Conservation (phyloP, 1,140 invertebrate species). For the Scaptomyza graminum region DNA sequence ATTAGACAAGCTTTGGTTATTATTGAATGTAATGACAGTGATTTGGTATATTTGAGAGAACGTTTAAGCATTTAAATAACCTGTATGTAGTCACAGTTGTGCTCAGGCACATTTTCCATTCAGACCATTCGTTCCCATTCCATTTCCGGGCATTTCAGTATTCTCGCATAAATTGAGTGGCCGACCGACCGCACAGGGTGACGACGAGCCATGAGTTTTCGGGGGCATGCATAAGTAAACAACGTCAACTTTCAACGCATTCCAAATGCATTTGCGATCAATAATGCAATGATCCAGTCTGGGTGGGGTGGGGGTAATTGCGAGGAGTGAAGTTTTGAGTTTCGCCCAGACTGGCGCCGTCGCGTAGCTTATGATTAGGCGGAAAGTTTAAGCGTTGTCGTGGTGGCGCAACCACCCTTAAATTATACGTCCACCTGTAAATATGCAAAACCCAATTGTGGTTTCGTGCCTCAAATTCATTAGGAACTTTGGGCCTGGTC, state of each 20-base stretch:
- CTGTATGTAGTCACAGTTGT: not conserved
- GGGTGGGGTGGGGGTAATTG: not conserved
- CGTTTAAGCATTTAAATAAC: slow-evolving; percentile 16
- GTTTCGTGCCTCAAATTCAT: slow-evolving; percentile 75
- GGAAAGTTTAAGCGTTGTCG: slow-evolving; percentile 44
- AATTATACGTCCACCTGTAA: slow-evolving; percentile 50
- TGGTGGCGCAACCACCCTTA: no score
- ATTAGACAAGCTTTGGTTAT: slow-evolving; percentile 5
- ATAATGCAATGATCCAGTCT: slow-evolving; percentile 71
- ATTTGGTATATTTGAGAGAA: slow-evolving; percentile 27
- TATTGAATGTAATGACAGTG: slow-evolving; percentile 37
- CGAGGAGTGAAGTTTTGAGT: not conserved
- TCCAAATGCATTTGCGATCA: slow-evolving; percentile 70
- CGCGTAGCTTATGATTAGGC: slow-evolving; percentile 55
- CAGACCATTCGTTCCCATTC: not conserved
- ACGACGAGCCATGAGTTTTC: not conserved
- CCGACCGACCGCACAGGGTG: not conserved
- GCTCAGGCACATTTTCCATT: slow-evolving; percentile 43
- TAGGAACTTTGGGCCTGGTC: slow-evolving; percentile 44
- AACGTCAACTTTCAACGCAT: slow-evolving; percentile 38
- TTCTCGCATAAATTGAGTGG: slow-evolving; percentile 68
- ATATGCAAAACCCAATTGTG: slow-evolving; percentile 27
- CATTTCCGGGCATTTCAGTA: slow-evolving; percentile 51
- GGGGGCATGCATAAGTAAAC: slow-evolving; percentile 58
- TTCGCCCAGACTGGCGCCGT: slow-evolving; percentile 53